Percentiles rank a stretch among this genome's conserved stretches.
Conservation (phyloP, 1,140 invertebrate genomes). For the fruit fly (Drosophila melanogaster) region Release_6_plus_ISO1_MT NT_033779.5:392501-393000, state of each 20-base stretch:
- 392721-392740: slow-evolving; percentile 66
- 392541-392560: slow-evolving; percentile 32
- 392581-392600: slow-evolving; percentile 74
- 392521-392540: slow-evolving; percentile 14
- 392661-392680: slow-evolving; percentile 77
- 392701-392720: slow-evolving; percentile 1
- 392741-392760: slow-evolving; percentile 77
- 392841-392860: slow-evolving; percentile 79
- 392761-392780: slow-evolving; percentile 55
- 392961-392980: slow-evolving; percentile 82
- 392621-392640: slow-evolving; percentile 69
- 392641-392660: slow-evolving; percentile 39
- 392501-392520: slow-evolving; percentile 21
- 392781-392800: not conserved
- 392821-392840: slow-evolving; percentile 52
- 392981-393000: slow-evolving; percentile 84
- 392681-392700: slow-evolving; percentile 11
- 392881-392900: slow-evolving; percentile 62
- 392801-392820: slow-evolving; percentile 23
- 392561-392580: slow-evolving; percentile 33
- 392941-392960: slow-evolving; percentile 82
- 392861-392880: slow-evolving; percentile 25
- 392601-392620: slow-evolving; percentile 80
- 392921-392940: slow-evolving; percentile 69
- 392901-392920: slow-evolving; percentile 78